A percentile compares a stretch with the other conserved stretches of the same genome.
These are phyloP conservation scores for Rhinoptilus africanus DNA, from an alignment of 2,113 vertebrate species.

Conservation along the genomic window DNA sequence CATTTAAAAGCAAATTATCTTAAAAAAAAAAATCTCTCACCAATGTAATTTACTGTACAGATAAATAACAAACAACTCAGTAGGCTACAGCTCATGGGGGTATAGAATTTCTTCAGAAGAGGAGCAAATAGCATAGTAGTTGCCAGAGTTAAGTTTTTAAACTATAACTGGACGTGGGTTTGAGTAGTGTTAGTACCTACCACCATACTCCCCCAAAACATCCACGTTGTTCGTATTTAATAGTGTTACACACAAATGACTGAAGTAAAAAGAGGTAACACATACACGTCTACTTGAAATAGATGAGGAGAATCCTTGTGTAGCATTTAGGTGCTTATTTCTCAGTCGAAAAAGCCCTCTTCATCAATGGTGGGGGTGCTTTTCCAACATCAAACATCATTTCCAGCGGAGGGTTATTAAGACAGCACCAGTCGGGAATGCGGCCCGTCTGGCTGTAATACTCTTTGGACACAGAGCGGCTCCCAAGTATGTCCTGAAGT, in stretches of 20 bases:
- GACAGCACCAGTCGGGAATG: slow-evolving; percentile 96
- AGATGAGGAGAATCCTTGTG: neutral
- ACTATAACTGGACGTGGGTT: neutral
- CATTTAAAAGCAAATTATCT: neutral
- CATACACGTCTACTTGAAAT: neutral
- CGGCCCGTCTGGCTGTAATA: slow-evolving; percentile 94
- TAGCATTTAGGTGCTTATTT: slow-evolving; percentile 74
- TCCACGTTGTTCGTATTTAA: neutral
- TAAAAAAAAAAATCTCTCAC: neutral
- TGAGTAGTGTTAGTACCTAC: neutral
- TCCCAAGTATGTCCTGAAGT: slow-evolving; percentile 94
- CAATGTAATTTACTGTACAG: slow-evolving; percentile 2
- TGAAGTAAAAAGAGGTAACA: neutral
- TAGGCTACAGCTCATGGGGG: neutral
- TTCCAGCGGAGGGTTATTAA: slow-evolving; percentile 90
- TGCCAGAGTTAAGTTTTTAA: neutral
- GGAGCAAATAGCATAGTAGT: neutral
- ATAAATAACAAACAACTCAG: slow-evolving; percentile 26
- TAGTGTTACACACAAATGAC: neutral
- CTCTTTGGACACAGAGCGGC: slow-evolving; percentile 91
- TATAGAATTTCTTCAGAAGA: neutral
- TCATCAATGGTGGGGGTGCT: slow-evolving; percentile 91
- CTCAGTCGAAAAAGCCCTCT: slow-evolving; percentile 97
- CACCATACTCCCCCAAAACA: neutral
- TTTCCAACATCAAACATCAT: slow-evolving; percentile 91